A percentile compares a stretch with the other conserved stretches of the same genome.
phyloP scores from a whole-genome alignment of 2,888 invertebrate species.

The Harpagoxenus sublaevis region DNA sequence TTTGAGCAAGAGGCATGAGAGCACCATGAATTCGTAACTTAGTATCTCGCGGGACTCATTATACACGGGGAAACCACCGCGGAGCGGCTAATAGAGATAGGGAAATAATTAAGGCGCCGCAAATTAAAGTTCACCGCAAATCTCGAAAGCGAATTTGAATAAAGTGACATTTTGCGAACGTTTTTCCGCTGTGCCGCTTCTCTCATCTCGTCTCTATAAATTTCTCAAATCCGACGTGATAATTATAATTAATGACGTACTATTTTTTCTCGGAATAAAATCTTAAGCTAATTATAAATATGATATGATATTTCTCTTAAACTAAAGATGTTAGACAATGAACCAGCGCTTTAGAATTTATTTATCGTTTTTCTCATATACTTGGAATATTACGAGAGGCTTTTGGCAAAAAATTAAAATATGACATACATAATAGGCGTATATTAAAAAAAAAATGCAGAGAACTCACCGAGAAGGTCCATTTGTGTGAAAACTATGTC shows the following conservation, averaged over 20 bases:
- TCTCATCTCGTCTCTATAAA: slow-evolving; percentile 1
- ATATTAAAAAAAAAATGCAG: not conserved
- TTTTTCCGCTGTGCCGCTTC: slow-evolving; percentile 27
- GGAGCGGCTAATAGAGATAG: slow-evolving; percentile 45
- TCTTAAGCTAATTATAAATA: not conserved
- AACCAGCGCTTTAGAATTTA: not conserved
- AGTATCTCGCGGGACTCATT: slow-evolving; percentile 41
- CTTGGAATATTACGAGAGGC: too few species aligned
- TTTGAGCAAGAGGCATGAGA: slow-evolving; percentile 29
- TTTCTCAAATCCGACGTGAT: not conserved
- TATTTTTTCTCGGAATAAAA: not conserved
- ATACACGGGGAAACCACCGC: slow-evolving; percentile 10
- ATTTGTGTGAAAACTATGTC: slow-evolving; percentile 86
- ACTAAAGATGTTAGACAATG: not conserved
- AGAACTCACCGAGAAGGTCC: slow-evolving; percentile 85
- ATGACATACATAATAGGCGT: not conserved
- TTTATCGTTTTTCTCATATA: not conserved
- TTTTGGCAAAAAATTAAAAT: not conserved
- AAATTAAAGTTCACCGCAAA: slow-evolving; percentile 47
- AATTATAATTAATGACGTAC: not conserved
- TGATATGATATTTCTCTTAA: not conserved
- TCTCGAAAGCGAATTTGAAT: slow-evolving; percentile 32
- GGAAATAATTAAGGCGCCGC: slow-evolving; percentile 52
- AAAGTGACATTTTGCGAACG: slow-evolving; percentile 24
- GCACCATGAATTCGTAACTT: slow-evolving; percentile 42